Evolutionary conservation across 2,888 invertebrate genomes (phyloP).

Genomic region (Diloba caeruleocephala): DNA sequence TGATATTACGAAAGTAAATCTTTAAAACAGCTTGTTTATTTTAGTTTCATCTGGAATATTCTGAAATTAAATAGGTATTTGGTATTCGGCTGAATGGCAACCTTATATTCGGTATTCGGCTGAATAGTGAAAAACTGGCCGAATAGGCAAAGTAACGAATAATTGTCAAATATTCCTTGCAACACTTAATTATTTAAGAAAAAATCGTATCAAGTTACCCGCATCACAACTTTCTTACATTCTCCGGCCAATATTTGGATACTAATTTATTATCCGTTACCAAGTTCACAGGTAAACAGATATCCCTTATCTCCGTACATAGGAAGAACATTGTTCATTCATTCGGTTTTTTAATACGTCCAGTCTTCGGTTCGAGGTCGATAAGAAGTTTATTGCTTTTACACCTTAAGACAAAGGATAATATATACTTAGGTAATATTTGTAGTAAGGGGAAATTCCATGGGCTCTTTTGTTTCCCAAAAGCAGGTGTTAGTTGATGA

Average conservation of each 20-base stretch:
- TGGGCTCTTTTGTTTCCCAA: constrained; percentile 34
- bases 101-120: no score
- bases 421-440: constrained; percentile 30
- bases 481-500: constrained; percentile 44
- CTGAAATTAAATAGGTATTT: no score
- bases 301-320: constrained; percentile 23
- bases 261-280: constrained; percentile 11
- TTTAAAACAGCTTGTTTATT: no score
- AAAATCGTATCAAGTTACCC: no score
- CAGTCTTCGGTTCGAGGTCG: constrained; percentile 32
- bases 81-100: no score
- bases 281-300: constrained; percentile 18
- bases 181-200: no score
- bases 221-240: background rate
- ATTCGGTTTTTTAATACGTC: constrained; percentile 48
- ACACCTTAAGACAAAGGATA: constrained; percentile 61
- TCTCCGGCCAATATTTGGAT: background rate
- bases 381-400: constrained; percentile 60
- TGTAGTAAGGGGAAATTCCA: constrained; percentile 41
- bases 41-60: no score
- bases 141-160: no score
- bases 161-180: no score
- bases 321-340: constrained; percentile 37
- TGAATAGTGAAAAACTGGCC: no score
- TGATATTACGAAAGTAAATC: no score